Evolutionary conservation across 1,140 invertebrate species (phyloP), one percentile per base, ranked within the genome.

Genomic region (Spodoptera frugiperda): DNA sequence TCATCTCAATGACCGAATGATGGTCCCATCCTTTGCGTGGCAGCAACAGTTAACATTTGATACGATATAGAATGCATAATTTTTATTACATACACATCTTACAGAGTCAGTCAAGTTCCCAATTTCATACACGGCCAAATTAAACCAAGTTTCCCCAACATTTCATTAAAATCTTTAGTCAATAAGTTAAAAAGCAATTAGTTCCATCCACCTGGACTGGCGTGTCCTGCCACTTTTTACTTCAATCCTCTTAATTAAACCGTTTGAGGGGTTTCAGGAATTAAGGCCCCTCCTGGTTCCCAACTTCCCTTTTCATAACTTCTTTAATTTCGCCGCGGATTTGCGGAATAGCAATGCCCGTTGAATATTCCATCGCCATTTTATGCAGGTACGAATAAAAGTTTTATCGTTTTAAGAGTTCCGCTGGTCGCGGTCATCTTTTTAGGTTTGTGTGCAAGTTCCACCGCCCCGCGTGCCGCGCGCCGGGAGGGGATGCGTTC

Each of bases 291-390:
- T 61, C 70, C 49, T 61, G 78, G 68, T 75, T 74, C 77, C 72
- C 72, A 87, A 87, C 71, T 85, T 84, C 48, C 48, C 78, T 79
- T 78, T 86, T 87, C 83, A 80, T 83, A 89, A 89, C 83, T 89
- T 89, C 81, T 89, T 89, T 87, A 89, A 89, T 89, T 87, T 89
- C 73, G 53, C 81, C 53, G 25, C 25, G 74, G 74, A 76, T 76
- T 76, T 75, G 53, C 63, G 57, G 71, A 74, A 63, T 63, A 70
- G 67, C 67, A 70, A 57, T 57, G 70, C 70, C 49, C 48, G 74
- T 76, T 76, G 63, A 76, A 76, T 76, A 76, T 76, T 76, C 74
- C 61, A 57, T 67, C 61, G 49, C 39, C 51, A 55, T 67, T 76
- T 67, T 76, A 68, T 67, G 74, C 63, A 76, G 74, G 61, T 68